Base-by-base conservation (phyloP, 2,888 invertebrate genomes). In the Gnatocerus cornutus region DNA sequence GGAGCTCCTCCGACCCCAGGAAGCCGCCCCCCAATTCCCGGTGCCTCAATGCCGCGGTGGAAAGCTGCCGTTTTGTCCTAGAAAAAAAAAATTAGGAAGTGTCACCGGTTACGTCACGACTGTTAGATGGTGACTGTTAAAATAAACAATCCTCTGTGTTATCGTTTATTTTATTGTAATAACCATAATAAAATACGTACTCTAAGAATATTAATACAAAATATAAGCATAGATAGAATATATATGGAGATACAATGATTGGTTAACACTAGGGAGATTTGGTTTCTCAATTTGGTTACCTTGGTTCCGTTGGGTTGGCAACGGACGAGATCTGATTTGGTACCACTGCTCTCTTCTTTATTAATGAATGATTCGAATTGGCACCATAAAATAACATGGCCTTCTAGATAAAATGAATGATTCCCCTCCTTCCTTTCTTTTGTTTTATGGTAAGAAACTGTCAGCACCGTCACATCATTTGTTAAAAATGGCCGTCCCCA, bases 11-110 rank as follows among this genome's bases (percentile, higher is more conserved):
- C 5, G 84, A 79, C 56, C 84, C 83, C 16, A 82, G 70, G 71
- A 79, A 80, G 39, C 82, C 83, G 29, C 83, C 84, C 41, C 86
- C 81, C 75, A 84, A 84, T 81, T 88, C 88, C 45, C 87, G 84
- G 79, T 88, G 88, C 74, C 88, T 84, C 41, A 87, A 82, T 27
- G 85, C 78, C 8, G 86, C 82, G 64, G 85, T 85, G n/a, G 88
- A 86, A 46, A 87, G 62, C 65, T 87, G 87, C 72, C 87, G 86
- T 69, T 86, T 80, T 14, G 81, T 79, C 71, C 82, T 82, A 71
- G 9, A 78, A 41, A 66, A 45, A 72, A 48, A 43, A 27, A 12
- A 46, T 41, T 7, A 68, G 41, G 41, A 3, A 12, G 12, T 10
- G 61, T 30, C 55, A 41, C 55, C 33, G 27, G 39, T 41, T 21